Evolutionary conservation across 2,113 vertebrate genomes (phyloP), one percentile per base, ranked within the genome.

Genomic region (Lonchura striata): DNA sequence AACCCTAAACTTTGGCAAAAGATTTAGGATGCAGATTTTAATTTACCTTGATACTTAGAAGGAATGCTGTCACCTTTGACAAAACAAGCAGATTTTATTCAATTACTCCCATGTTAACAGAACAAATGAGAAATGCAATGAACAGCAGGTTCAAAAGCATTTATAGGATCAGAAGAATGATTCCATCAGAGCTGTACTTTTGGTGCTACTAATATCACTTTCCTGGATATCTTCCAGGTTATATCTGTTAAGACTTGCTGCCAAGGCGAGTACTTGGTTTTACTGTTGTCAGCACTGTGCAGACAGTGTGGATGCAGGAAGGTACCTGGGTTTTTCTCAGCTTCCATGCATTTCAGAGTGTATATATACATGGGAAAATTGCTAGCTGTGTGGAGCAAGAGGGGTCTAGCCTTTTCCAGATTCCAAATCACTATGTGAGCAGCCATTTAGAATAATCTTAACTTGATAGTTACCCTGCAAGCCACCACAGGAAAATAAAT

Each of bases 231-330:
- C 52, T 78, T 94, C 72, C 93, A 95, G 80, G 50, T 95, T 75
- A 14, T 91, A 88, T 92, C 53, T 92, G 33, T 65, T 88, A 52
- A 84, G 82, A 46, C 91, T 89, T 96, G 61, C 86, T 93, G 90
- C 88, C 90, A 94, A 86, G 82, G 63, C 86, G 87, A n/a, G 81
- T 77, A 59, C 88, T 94, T 88, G 49, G 18, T 94, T 97, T 95
- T 95, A 85, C 60, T 64, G 31, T 88, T 93, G 65, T 95, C 90
- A 97, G 93, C 85, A 77, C 46, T 82, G 61, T 77, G 66, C 83
- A 92, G 80, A 66, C 37, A 47, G 10, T 33, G 22, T 70, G 65
- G 41, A 82, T 91, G 35, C 25, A 77, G 91, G 90, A 94, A 70
- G 16, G 37, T 50, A 59, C 44, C 30, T 28, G 17, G 9, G 11